Conservation (phyloP, 2,113 vertebrate genomes). For the Phrynosoma blainvillii region DNA sequence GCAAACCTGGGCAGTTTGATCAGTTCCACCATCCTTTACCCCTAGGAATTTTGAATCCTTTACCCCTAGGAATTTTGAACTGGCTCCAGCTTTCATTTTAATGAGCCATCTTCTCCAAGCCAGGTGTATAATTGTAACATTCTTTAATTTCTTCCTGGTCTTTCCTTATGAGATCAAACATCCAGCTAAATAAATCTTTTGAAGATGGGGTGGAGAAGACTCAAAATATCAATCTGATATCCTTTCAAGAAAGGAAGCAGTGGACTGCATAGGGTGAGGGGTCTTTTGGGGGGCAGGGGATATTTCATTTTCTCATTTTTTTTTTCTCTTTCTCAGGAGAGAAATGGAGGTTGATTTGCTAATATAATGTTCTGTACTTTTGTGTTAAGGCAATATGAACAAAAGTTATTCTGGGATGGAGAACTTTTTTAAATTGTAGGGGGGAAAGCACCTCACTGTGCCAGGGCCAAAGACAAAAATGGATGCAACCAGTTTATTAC, state of each 20-base stretch:
- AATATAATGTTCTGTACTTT: no score
- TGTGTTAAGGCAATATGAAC: no score
- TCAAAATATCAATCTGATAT: neutral
- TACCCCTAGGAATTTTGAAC: neutral
- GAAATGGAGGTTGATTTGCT: no score
- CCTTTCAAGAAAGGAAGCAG: neutral
- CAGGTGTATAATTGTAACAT: neutral
- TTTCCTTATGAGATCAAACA: slow-evolving; percentile 3
- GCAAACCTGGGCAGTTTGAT: neutral
- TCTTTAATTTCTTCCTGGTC: slow-evolving; percentile 4
- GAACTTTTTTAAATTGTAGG: neutral
- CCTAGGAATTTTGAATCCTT: neutral
- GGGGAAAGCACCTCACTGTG: neutral
- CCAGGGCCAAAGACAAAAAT: neutral
- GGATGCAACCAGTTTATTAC: neutral
- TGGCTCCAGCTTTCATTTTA: slow-evolving; percentile 21
- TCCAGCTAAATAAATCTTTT: neutral
- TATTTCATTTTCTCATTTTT: neutral
- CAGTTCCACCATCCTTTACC: neutral
- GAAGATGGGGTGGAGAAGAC: neutral
- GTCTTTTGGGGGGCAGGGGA: neutral
- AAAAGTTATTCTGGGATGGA: neutral
- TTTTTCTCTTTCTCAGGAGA: no score
- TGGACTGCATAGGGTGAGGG: neutral
- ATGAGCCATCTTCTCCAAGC: neutral